Conservation (phyloP, 1,140 invertebrate species). For the Hypothenemus hampei region DNA sequence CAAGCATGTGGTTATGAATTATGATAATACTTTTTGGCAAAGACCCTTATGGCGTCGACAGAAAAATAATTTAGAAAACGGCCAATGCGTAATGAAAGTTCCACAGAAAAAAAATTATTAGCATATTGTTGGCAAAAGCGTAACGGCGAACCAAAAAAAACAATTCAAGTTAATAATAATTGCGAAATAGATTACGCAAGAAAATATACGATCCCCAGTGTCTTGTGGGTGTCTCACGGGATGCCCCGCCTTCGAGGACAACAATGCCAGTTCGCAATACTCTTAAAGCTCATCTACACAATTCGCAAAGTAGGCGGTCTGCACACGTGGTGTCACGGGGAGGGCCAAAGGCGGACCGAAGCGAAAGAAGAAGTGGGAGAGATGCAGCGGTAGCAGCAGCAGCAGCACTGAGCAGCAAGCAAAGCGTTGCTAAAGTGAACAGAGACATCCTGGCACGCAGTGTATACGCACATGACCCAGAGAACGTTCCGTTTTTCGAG, state of each 20-base stretch:
- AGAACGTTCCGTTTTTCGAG: conserved; percentile 18
- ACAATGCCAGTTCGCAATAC: conserved; percentile 39
- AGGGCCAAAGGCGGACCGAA: conserved; percentile 14
- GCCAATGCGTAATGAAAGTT: no score
- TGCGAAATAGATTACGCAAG: conserved; percentile 31
- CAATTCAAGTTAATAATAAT: conserved; percentile 19
- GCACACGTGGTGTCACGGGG: conserved; percentile 36
- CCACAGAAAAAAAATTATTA: no score
- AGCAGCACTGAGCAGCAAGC: conserved; percentile 18
- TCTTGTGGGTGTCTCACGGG: conserved; percentile 39
- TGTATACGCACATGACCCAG: conserved; percentile 37
- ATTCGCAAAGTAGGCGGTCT: conserved; percentile 41
- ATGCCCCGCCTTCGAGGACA: conserved; percentile 37
- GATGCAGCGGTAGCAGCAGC: conserved; percentile 21
- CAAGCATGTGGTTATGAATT: no score
- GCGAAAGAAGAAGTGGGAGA: conserved; percentile 31
- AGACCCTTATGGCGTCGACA: no score
- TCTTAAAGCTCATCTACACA: conserved; percentile 24
- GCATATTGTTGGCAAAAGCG: background rate
- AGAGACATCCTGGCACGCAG: conserved; percentile 44
- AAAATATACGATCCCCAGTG: conserved; percentile 36
- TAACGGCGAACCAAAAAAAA: background rate
- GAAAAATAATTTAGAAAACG: no score
- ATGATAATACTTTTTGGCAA: no score
- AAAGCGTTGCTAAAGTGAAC: no score